These are phyloP conservation scores for Aphis craccivora DNA, from an alignment of 1,140 invertebrate species.

Conservation along the genomic window DNA sequence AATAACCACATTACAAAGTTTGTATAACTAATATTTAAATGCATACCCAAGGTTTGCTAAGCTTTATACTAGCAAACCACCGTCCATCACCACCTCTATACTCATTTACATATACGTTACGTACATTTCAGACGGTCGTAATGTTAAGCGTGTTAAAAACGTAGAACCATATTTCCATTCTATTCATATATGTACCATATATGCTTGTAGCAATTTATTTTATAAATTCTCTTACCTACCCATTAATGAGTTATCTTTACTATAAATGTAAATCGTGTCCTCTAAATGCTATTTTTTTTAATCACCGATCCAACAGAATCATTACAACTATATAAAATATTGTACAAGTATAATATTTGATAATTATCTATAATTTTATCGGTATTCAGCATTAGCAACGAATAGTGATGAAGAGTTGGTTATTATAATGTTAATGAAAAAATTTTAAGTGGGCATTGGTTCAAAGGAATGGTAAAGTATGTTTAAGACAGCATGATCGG, in stretches of 20 bases:
- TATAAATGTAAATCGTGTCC: neutral
- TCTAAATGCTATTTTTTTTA: neutral
- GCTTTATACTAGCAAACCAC: neutral
- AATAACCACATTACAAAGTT: neutral
- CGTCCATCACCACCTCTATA: no score
- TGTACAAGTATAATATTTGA: neutral
- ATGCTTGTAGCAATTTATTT: neutral
- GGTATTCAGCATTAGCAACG: neutral
- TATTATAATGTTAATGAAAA: neutral
- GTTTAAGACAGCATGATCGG: neutral
- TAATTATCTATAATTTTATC: neutral
- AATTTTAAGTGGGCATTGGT: neutral
- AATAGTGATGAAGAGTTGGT: neutral
- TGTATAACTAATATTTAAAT: neutral
- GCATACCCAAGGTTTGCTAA: neutral
- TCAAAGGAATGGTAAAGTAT: neutral
- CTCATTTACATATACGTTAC: neutral
- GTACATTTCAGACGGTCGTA: neutral
- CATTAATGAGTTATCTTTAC: neutral
- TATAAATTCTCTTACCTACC: neutral
- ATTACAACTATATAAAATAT: neutral
- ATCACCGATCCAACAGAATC: neutral
- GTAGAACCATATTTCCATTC: neutral
- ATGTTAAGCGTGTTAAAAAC: neutral
- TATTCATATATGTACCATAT: neutral